phyloP scores from a whole-genome alignment of 2,113 vertebrate genomes.

The Gobiocypris rarus region DNA sequence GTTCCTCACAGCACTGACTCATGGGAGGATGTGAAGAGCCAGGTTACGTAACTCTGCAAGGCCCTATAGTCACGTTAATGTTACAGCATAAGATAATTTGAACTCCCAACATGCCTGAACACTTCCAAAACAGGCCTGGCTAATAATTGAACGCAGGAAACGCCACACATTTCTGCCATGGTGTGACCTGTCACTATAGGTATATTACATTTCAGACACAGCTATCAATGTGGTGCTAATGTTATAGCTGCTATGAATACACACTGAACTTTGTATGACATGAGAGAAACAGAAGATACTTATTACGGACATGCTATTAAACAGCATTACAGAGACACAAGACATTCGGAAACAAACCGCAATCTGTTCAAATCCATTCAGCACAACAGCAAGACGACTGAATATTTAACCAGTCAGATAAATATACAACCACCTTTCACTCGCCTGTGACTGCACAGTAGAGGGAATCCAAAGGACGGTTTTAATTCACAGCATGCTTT shows the following conservation, averaged over 20 bases:
- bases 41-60: conserved; percentile 15
- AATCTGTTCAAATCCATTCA: neutral
- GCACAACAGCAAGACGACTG: neutral
- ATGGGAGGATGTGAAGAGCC: conserved; percentile 19
- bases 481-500: neutral
- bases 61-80: conserved; percentile 19
- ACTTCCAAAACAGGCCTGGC: conserved; percentile 43
- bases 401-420: conserved; percentile 6
- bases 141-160: conserved; percentile 43
- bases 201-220: conserved; percentile 34
- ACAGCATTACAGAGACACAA: neutral
- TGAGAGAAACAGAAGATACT: conserved; percentile 14
- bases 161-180: conserved; percentile 34
- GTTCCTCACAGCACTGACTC: conserved; percentile 17
- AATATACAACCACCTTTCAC: neutral
- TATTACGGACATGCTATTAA: neutral
- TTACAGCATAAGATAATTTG: conserved; percentile 2
- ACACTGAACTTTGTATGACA: conserved; percentile 20
- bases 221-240: neutral
- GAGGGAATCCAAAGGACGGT: neutral
- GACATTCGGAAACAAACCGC: neutral
- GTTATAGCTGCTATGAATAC: conserved; percentile 19
- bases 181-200: conserved; percentile 20
- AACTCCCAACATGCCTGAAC: conserved; percentile 20
- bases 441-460: neutral